phyloP scores from a whole-genome alignment of 2,888 invertebrate species.

The Meghimatium bilineatum region DNA sequence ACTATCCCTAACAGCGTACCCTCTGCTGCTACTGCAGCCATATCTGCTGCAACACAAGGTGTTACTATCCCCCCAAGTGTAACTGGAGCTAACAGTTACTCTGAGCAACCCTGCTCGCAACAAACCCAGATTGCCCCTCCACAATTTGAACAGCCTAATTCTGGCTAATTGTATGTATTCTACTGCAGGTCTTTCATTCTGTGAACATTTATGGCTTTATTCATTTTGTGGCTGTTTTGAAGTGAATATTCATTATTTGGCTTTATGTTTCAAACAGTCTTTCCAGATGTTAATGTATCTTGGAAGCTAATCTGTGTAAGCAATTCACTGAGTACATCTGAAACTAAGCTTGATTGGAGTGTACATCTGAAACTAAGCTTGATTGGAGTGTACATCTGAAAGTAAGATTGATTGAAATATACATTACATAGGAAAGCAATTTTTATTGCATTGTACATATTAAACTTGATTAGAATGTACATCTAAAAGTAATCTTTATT shows the following conservation, averaged over 20 bases:
- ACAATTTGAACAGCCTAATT: slow-evolving; percentile 21
- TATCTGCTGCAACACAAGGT: not conserved
- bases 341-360: not conserved
- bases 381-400: too few species aligned
- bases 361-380: too few species aligned
- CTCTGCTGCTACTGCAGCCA: not conserved
- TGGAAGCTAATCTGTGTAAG: not conserved
- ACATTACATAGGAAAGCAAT: too few species aligned
- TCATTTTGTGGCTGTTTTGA: not conserved
- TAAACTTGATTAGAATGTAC: too few species aligned
- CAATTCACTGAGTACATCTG: not conserved
- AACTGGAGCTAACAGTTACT: not conserved
- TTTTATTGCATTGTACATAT: too few species aligned
- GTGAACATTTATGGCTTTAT: slow-evolving; percentile 40
- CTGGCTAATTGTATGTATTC: slow-evolving; percentile 36
- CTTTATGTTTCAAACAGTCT: not conserved
- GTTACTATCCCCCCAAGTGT: slow-evolving; percentile 5
- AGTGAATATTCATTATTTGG: not conserved
- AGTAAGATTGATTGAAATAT: too few species aligned
- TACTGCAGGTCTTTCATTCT: slow-evolving; percentile 49
- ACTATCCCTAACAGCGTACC: not conserved
- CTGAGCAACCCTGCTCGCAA: not conserved
- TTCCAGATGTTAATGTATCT: slow-evolving; percentile 1
- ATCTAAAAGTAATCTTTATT: too few species aligned
- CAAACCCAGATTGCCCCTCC: not conserved